Percentiles rank a stretch among this genome's conserved stretches.
Evolutionary conservation across 2,113 vertebrate genomes (phyloP).

Genomic region (Sinocyclocheilus anshuiensis): DNA sequence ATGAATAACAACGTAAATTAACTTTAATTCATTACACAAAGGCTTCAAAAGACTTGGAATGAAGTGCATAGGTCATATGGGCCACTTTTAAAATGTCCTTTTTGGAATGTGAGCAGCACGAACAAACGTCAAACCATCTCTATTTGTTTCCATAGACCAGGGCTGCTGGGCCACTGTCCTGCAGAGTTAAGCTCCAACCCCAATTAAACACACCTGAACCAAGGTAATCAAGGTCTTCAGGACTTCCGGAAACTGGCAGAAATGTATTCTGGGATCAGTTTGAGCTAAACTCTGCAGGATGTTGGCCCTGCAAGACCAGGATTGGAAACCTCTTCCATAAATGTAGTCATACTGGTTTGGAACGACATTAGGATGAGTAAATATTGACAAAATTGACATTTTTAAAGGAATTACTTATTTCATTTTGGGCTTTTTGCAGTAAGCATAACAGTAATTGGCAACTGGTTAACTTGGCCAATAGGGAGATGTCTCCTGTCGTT

Average conservation of each 20-base stretch:
- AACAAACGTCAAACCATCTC: no score
- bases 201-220: neutral
- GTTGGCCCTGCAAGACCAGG: no score
- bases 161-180: no score
- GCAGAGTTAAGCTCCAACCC: neutral
- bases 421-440: no score
- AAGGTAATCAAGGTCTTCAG: neutral
- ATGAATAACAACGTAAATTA: neutral
- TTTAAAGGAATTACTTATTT: no score
- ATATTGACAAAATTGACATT: no score
- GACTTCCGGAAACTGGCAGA: neutral
- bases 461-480: neutral
- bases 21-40: neutral
- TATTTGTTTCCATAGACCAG: no score
- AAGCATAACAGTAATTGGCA: neutral
- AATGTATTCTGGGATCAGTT: neutral
- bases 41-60: neutral
- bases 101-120: neutral
- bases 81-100: neutral
- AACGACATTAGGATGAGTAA: no score
- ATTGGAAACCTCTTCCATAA: no score
- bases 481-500: neutral
- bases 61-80: neutral
- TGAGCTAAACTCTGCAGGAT: no score
- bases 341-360: no score